A percentile compares a stretch with the other conserved stretches of the same genome.
phyloP scores from a whole-genome alignment of 2,113 vertebrate genomes.

The Anolis sagrei region DNA sequence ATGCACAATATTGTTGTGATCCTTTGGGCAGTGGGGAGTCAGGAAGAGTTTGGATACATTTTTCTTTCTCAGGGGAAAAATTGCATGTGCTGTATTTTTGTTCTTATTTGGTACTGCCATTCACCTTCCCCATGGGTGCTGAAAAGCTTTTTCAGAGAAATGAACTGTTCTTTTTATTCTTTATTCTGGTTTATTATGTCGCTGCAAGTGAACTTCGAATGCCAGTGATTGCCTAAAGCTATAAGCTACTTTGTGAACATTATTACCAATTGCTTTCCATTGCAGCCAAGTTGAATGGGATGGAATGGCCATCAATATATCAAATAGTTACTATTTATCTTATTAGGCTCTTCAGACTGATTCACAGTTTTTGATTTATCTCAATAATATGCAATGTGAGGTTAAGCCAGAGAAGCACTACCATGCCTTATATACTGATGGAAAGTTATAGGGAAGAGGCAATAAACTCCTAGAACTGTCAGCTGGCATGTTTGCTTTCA shows the following conservation, averaged over 20 bases:
- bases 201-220: slow-evolving; percentile 19
- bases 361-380: slow-evolving; percentile 30
- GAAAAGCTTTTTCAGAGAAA: slow-evolving; percentile 13
- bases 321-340: slow-evolving; percentile 15
- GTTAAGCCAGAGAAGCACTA: neutral
- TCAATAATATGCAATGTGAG: slow-evolving; percentile 15
- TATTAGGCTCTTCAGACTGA: neutral
- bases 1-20: neutral
- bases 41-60: neutral
- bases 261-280: slow-evolving; percentile 6
- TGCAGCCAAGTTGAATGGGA: slow-evolving; percentile 34
- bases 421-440: neutral
- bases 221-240: neutral
- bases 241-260: slow-evolving; percentile 30
- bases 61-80: neutral
- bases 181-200: neutral
- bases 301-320: slow-evolving; percentile 22
- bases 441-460: neutral
- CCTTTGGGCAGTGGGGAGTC: neutral
- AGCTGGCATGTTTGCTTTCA: neutral
- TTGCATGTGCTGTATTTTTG: neutral
- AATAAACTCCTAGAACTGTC: neutral
- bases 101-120: neutral
- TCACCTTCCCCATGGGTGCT: neutral
- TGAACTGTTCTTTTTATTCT: neutral